phyloP scores from a whole-genome alignment of 2,113 vertebrate species.

The Chaenogobius annularis region DNA sequence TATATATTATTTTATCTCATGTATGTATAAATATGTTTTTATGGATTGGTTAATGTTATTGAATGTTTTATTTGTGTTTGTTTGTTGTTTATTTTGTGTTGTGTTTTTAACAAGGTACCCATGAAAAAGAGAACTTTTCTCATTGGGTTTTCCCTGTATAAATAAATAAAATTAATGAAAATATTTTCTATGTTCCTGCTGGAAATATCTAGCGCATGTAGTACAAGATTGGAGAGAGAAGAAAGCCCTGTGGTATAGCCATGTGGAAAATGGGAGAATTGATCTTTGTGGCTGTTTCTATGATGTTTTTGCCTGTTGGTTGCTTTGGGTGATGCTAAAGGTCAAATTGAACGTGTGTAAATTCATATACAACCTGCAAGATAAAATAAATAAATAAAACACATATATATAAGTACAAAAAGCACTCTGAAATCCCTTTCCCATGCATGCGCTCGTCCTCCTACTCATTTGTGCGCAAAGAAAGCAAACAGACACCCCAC shows the following conservation, averaged over 20 bases:
- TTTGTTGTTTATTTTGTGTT: no score
- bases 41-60: no score
- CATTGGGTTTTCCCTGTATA: no score
- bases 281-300: conserved; percentile 39
- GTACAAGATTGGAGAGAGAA: conserved; percentile 5
- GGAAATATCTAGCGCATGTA: neutral
- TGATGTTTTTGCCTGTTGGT: conserved; percentile 40
- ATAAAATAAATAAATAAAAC: conserved; percentile 38
- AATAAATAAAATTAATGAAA: no score
- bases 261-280: conserved; percentile 30
- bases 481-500: conserved; percentile 55
- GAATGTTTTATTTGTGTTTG: no score
- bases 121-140: no score
- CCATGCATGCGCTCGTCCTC: conserved; percentile 51
- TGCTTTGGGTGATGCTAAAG: conserved; percentile 45
- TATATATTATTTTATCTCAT: no score
- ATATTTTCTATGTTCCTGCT: neutral
- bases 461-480: conserved; percentile 40
- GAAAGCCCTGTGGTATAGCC: conserved; percentile 13
- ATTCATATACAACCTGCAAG: conserved; percentile 36
- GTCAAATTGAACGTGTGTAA: conserved; percentile 49
- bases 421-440: conserved; percentile 42
- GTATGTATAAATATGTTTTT: no score
- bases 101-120: no score
- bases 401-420: conserved; percentile 26